Conservation (phyloP, 1,140 invertebrate species). For the Centruroides sculpturatus region DNA sequence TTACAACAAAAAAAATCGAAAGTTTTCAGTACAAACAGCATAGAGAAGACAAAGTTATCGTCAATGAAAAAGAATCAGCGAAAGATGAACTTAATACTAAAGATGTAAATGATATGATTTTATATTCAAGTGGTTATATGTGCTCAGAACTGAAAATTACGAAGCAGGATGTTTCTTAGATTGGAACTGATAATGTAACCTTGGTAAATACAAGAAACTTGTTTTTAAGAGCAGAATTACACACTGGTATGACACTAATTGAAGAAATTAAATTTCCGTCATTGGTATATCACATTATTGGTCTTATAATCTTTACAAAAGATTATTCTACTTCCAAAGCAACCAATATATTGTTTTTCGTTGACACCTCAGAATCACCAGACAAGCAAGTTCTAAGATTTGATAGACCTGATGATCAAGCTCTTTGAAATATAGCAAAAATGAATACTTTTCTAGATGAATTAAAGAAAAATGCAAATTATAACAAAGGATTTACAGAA, state of each 20-base stretch:
- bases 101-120: not conserved
- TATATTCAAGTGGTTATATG: not conserved
- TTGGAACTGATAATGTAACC: not conserved
- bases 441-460: not conserved
- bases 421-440: not conserved
- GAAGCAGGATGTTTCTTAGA: not conserved
- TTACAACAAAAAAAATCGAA: not conserved
- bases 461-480: not conserved
- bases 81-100: not conserved
- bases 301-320: not conserved
- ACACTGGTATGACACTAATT: not conserved
- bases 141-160: not conserved
- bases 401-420: not conserved
- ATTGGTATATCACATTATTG: not conserved
- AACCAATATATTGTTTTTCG: not conserved
- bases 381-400: not conserved
- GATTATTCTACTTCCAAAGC: not conserved
- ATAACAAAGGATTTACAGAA: not conserved
- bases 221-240: not conserved
- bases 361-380: not conserved
- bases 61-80: not conserved
- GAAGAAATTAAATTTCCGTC: not conserved
- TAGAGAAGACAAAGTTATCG: not conserved
- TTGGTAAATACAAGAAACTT: not conserved
- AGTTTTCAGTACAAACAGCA: not conserved